Percentiles rank a stretch among this genome's conserved stretches.
Conservation (phyloP, 2,888 invertebrate species). For the Zygothrica quintamaculata region DNA sequence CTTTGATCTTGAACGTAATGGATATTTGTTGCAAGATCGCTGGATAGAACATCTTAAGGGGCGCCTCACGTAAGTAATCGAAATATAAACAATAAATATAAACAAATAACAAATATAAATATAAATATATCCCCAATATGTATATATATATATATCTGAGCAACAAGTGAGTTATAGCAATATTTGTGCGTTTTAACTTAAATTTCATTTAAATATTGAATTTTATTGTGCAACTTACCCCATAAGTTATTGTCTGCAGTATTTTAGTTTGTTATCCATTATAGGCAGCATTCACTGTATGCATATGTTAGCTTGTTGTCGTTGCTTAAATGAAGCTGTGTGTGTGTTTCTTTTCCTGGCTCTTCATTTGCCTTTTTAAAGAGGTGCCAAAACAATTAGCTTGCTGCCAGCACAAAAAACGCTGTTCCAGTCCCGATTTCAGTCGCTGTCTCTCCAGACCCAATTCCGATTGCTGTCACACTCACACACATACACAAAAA, state of each 20-base stretch:
- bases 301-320: background rate
- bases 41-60: constrained; percentile 95
- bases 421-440: constrained; percentile 25
- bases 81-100: background rate
- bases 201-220: no score
- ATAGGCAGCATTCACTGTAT: background rate
- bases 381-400: constrained; percentile 78
- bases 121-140: background rate
- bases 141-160: background rate
- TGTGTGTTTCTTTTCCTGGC: constrained; percentile 13
- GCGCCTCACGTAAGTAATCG: constrained; percentile 89
- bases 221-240: no score
- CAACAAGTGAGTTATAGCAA: no score
- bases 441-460: constrained; percentile 4
- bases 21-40: constrained; percentile 90
- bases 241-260: no score
- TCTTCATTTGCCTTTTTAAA: constrained; percentile 40
- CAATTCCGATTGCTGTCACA: constrained; percentile 14
- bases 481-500: constrained; percentile 36
- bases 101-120: background rate
- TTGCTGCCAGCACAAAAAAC: constrained; percentile 54
- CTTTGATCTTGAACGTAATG: constrained; percentile 91
- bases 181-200: no score
- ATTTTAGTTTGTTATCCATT: background rate
- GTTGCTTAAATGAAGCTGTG: constrained; percentile 14